phyloP scores from a whole-genome alignment of 2,888 invertebrate species.

The Flexamia atlantica region DNA sequence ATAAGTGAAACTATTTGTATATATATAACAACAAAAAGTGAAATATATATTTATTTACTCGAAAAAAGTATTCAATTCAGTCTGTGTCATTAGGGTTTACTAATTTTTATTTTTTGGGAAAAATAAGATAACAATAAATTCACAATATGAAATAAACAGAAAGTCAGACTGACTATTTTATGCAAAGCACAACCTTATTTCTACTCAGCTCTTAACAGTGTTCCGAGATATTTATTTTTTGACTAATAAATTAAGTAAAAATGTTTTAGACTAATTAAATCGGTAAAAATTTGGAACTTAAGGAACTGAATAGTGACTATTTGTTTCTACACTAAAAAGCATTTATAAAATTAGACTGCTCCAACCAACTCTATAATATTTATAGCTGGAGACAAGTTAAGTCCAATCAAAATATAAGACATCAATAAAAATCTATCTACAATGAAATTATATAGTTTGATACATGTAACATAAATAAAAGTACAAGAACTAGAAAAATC shows the following conservation, averaged over 20 bases:
- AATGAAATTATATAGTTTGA: slow-evolving; percentile 33
- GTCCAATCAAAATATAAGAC: slow-evolving; percentile 13
- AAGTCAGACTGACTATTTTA: neutral
- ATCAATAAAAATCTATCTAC: slow-evolving; percentile 37
- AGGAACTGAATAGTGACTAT: slow-evolving; percentile 6
- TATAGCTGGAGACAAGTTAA: neutral
- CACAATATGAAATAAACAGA: too few species aligned
- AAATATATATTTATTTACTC: too few species aligned
- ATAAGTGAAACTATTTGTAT: too few species aligned
- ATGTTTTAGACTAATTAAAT: too few species aligned
- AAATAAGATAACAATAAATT: too few species aligned
- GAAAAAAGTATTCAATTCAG: too few species aligned
- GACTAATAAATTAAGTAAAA: too few species aligned
- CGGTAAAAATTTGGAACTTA: neutral
- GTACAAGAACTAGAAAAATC: slow-evolving; percentile 32
- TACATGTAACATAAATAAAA: slow-evolving; percentile 29
- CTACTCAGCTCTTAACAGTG: neutral
- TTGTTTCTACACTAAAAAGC: slow-evolving; percentile 13
- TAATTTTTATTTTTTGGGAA: too few species aligned
- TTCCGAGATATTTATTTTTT: too few species aligned
- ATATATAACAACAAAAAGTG: too few species aligned
- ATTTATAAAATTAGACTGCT: neutral
- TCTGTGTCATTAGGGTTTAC: too few species aligned
- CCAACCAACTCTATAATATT: neutral
- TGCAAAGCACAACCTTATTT: neutral